These are phyloP conservation scores for Typhlichthys eigenmanni DNA, from an alignment of 2,797 vertebrate species.

Conservation along the genomic window DNA sequence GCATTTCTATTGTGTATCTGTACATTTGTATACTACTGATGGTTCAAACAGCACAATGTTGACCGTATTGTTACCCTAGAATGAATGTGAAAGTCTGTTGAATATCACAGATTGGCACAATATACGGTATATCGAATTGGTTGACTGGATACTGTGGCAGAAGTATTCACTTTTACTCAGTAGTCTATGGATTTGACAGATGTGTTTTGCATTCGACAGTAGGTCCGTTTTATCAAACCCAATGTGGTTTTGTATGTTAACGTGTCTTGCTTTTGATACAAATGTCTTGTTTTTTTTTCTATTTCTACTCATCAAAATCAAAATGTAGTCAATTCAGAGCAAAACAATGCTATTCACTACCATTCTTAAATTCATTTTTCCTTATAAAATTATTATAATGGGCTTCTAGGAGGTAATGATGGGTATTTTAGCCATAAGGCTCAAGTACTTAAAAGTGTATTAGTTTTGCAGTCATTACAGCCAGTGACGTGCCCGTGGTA, in stretches of 20 bases:
- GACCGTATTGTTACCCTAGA: constrained; percentile 81
- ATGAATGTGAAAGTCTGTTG: constrained; percentile 56
- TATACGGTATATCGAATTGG: constrained; percentile 30
- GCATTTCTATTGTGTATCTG: constrained; percentile 96
- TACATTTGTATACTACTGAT: constrained; percentile 88
- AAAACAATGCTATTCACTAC: constrained; percentile 47
- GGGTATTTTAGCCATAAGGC: constrained; percentile 21
- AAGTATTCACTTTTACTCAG: constrained; percentile 35
- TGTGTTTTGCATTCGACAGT: constrained; percentile 34
- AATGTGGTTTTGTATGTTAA: constrained; percentile 46
- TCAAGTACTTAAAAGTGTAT: constrained; percentile 25
- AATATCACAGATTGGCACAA: constrained; percentile 36
- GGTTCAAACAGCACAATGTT: constrained; percentile 94
- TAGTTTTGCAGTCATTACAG: constrained; percentile 30
- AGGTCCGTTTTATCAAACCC: constrained; percentile 35
- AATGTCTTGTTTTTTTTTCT: constrained; percentile 48
- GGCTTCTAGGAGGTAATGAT: constrained; percentile 47
- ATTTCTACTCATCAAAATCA: constrained; percentile 61
- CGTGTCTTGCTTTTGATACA: constrained; percentile 66
- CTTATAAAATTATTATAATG: constrained; percentile 31
- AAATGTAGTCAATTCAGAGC: constrained; percentile 55
- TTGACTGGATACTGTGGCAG: constrained; percentile 27
- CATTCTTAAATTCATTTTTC: constrained; percentile 37
- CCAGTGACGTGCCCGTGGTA: constrained; percentile 8
- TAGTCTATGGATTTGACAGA: constrained; percentile 37